Conservation (phyloP, 2,113 vertebrate genomes). For the Petrocephalus microphthalmus region DNA sequence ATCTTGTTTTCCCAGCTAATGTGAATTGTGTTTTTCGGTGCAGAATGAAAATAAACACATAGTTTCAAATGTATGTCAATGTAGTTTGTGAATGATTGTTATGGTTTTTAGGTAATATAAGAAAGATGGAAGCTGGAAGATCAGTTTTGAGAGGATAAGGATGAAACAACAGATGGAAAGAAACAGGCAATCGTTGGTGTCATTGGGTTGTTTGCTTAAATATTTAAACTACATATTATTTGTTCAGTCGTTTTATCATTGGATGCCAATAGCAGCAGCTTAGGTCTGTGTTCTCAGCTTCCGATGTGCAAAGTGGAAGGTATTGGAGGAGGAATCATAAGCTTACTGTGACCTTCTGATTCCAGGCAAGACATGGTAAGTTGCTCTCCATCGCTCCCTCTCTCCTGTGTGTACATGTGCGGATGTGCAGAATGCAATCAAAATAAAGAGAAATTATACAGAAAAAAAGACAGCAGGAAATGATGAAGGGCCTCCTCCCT, state of each 20-base stretch:
- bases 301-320: neutral
- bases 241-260: neutral
- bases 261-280: neutral
- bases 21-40: neutral
- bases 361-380: neutral
- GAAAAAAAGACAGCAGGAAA: conserved; percentile 2
- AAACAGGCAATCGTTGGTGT: neutral
- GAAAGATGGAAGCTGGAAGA: neutral
- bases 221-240: neutral
- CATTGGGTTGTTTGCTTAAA: neutral
- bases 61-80: neutral
- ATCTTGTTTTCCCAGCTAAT: neutral
- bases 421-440: neutral
- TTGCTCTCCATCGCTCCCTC: neutral
- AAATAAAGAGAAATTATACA: neutral
- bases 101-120: neutral
- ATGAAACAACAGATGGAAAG: neutral
- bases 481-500: conserved; percentile 34
- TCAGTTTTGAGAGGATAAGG: neutral
- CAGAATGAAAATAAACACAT: neutral
- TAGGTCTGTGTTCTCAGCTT: neutral
- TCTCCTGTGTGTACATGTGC: too few species aligned
- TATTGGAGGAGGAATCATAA: neutral
- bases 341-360: neutral
- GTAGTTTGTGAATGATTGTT: neutral